Conservation (phyloP, 2,113 vertebrate species). For the Phalacrocorax pelagicus region DNA sequence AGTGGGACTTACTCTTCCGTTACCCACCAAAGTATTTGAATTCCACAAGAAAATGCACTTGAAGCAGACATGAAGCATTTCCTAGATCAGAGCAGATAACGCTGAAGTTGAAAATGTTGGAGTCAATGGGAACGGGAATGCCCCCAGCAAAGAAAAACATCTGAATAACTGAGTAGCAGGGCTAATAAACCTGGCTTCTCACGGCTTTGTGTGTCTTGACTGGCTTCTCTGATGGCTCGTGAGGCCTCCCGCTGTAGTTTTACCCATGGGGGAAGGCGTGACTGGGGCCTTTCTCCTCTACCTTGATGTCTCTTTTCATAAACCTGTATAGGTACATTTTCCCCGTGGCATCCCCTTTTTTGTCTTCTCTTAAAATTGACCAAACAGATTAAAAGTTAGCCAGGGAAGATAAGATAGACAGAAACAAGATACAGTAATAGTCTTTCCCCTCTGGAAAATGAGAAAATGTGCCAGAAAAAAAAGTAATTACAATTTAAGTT, state of each 20-base stretch:
- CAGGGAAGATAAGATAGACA: background rate
- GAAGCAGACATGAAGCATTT: slow-evolving; percentile 6
- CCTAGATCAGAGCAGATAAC: slow-evolving; percentile 2
- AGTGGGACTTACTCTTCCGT: background rate
- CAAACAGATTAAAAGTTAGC: slow-evolving; percentile 6
- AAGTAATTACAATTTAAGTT: slow-evolving; percentile 18
- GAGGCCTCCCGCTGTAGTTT: background rate
- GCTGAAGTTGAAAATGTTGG: background rate
- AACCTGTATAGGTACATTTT: background rate
- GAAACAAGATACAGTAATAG: background rate
- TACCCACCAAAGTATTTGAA: background rate
- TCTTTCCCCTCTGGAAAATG: background rate
- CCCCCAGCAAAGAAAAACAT: background rate
- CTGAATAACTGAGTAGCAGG: background rate
- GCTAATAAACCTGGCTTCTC: background rate
- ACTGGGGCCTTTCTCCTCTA: background rate
- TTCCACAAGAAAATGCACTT: background rate
- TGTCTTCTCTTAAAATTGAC: background rate
- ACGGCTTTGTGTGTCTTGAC: background rate
- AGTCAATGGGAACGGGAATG: background rate
- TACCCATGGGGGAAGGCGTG: background rate
- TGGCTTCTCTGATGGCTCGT: background rate
- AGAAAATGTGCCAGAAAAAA: slow-evolving; percentile 1
- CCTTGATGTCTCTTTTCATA: background rate
- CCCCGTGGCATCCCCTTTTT: background rate